phyloP scores from a whole-genome alignment of 2,113 vertebrate genomes.

The Cynopterus brachyotis region DNA sequence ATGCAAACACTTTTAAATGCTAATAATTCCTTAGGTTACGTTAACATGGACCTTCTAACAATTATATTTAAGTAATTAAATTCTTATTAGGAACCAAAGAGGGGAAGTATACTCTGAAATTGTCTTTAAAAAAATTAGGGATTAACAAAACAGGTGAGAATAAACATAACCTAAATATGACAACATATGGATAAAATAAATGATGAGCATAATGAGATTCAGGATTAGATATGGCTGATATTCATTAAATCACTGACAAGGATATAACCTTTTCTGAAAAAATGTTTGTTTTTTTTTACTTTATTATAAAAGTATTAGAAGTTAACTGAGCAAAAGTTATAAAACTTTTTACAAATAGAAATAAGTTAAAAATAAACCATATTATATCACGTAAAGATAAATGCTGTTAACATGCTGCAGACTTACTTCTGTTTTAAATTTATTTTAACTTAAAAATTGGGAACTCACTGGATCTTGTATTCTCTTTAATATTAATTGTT shows the following conservation, averaged over 20 bases:
- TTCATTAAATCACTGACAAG: neutral
- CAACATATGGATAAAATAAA: conserved; percentile 22
- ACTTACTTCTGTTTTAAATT: conserved; percentile 43
- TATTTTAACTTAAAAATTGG: conserved; percentile 43
- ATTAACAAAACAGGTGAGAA: conserved; percentile 3
- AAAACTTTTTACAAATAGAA: neutral
- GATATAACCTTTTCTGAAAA: neutral
- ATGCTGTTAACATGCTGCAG: neutral
- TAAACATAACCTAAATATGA: conserved; percentile 36
- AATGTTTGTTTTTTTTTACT: neutral
- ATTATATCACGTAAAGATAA: conserved; percentile 21
- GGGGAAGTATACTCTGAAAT: neutral
- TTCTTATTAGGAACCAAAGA: neutral
- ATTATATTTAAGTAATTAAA: conserved; percentile 46
- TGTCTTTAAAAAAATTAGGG: neutral
- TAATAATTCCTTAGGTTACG: conserved; percentile 5
- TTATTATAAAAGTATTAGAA: neutral
- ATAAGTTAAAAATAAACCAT: conserved; percentile 35
- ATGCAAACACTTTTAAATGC: conserved; percentile 13
- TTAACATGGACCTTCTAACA: neutral
- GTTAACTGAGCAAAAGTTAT: conserved; percentile 9
- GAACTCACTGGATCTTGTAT: neutral
- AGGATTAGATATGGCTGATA: conserved; percentile 25
- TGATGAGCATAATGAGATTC: neutral
- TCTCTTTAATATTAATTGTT: conserved; percentile 4